These are phyloP conservation scores for Drosophila nebulosa DNA, from an alignment of 1,140 invertebrate species.

Conservation along the genomic window DNA sequence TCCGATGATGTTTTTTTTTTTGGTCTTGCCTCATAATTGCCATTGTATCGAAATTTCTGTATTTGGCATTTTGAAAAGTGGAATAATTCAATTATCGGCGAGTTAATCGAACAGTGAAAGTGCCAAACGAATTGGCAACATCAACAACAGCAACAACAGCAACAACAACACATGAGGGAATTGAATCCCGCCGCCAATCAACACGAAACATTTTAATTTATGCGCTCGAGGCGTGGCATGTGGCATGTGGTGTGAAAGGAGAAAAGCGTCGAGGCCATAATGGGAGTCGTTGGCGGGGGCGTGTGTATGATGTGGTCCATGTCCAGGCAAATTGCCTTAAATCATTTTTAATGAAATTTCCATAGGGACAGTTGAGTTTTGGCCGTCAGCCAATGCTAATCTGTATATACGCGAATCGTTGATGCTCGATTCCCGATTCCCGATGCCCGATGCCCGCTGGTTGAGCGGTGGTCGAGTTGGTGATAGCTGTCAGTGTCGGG, in stretches of 20 bases:
- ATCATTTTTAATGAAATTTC: constrained; percentile 74
- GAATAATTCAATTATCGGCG: constrained; percentile 9
- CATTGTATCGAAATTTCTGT: not conserved
- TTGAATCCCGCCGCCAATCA: constrained; percentile 44
- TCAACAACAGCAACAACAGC: not conserved
- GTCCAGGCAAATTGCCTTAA: constrained; percentile 55
- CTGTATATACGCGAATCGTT: constrained; percentile 7
- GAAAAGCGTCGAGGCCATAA: too few relatives aligned
- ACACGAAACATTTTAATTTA: constrained; percentile 63
- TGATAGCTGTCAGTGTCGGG: constrained; percentile 32
- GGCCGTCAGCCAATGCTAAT: constrained; percentile 53
- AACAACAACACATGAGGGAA: not conserved
- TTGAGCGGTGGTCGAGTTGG: not conserved
- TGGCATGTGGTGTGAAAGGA: not conserved
- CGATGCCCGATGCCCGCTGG: not conserved
- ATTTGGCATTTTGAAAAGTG: not conserved
- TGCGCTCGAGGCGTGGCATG: constrained; percentile 14
- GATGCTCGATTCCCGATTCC: not conserved
- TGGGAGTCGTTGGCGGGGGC: not conserved
- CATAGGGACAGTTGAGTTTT: constrained; percentile 9
- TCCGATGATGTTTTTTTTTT: not conserved
- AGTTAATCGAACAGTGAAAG: constrained; percentile 14
- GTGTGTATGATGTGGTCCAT: not conserved
- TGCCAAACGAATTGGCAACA: constrained; percentile 24
- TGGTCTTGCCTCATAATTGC: not conserved